Evolutionary conservation across 1,140 invertebrate genomes (phyloP), one percentile per base, ranked within the genome.

Genomic region (Psilanteris sp.): DNA sequence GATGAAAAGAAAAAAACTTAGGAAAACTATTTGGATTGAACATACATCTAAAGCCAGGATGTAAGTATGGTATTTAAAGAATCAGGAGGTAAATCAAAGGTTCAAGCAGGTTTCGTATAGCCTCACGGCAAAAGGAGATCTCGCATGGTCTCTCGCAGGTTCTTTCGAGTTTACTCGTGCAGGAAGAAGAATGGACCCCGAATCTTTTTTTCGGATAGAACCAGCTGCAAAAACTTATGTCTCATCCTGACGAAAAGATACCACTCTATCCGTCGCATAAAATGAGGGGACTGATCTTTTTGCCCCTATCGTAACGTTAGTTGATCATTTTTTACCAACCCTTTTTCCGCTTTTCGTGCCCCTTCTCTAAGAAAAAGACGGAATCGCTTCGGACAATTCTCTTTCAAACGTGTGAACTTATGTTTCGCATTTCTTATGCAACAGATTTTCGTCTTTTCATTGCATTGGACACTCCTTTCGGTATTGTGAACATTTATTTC

Each of bases 141-240:
- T 81, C 68, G 70, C 71, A 83, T 81, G 81, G 79, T 81, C 67
- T 57, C 16, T 44, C 77, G 81, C 86, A 86, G 83, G 85, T 87
- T 82, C 81, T 86, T 86, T 86, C 78, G 85, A 81, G 83, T 83
- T 83, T 83, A 84, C 83, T 86, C 85, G 84, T 77, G 84, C 85
- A 86, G 77, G 74, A 78, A 81, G 64, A 84, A 86, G 81, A 85
- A 85, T 82, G 80, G 79, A 79, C 78, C 81, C 76, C 34, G 84
- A 87, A 87, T 85, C 85, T 85, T 88, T 88, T 87, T n/a, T 85
- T 77, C 66, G 78, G 80, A 74, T 68, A 44, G 66, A 72, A 70
- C 83, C 87, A 87, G 86, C 87, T 87, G 86, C 86, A 86, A 87
- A 87, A 88, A 87, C 83, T 79, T 79, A 68, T 50, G 67, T 76